phyloP scores from a whole-genome alignment of 2,113 vertebrate species.

The Lasiurus cinereus region DNA sequence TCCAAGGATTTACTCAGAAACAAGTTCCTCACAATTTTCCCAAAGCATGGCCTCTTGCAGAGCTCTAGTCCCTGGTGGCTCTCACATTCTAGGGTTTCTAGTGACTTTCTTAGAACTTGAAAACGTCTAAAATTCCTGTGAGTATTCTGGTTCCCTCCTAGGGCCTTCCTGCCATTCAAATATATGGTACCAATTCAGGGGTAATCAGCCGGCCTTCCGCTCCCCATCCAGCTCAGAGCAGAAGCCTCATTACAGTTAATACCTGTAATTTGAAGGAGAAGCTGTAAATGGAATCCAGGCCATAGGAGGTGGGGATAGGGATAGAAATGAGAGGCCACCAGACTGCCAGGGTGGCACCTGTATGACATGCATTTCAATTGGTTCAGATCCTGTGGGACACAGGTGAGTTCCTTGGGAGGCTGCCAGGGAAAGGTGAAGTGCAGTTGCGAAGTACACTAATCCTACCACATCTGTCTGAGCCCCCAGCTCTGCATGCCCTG shows the following conservation, averaged over 20 bases:
- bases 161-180: not conserved
- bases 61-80: not conserved
- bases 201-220: not conserved
- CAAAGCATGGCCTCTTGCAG: not conserved
- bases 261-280: constrained; percentile 56
- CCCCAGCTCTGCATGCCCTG: not conserved
- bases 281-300: constrained; percentile 1
- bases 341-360: not conserved
- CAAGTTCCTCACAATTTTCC: not conserved
- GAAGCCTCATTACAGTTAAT: constrained; percentile 27
- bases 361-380: not conserved
- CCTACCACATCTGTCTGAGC: no score
- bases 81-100: not conserved
- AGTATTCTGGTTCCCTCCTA: not conserved
- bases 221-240: not conserved
- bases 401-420: not conserved
- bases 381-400: not conserved
- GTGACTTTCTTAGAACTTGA: not conserved
- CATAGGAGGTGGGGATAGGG: not conserved
- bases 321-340: not conserved
- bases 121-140: not conserved
- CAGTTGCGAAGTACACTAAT: not conserved
- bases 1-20: not conserved
- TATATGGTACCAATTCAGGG: not conserved
- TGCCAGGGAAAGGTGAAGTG: not conserved